A percentile compares a stretch with the other conserved stretches of the same genome.
These are phyloP conservation scores for Daktulosphaira vitifoliae DNA, from an alignment of 1,140 invertebrate species.

Conservation along the genomic window DNA sequence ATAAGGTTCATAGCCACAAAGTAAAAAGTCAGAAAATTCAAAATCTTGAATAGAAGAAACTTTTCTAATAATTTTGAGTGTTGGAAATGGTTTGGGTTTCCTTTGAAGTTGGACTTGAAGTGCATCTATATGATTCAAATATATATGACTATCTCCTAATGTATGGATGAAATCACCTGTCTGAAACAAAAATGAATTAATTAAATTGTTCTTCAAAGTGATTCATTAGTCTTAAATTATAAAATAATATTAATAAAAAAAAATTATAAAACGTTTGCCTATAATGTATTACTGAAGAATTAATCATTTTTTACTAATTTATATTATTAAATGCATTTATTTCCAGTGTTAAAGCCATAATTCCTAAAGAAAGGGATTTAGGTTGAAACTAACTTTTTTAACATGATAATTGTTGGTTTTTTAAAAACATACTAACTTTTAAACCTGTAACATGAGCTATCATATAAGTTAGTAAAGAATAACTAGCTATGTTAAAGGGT, in stretches of 20 bases:
- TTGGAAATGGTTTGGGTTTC: conserved; percentile 74
- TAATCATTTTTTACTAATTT: too few species aligned
- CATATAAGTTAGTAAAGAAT: conserved; percentile 90
- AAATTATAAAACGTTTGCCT: too few species aligned
- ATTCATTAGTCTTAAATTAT: too few species aligned
- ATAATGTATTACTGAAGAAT: too few species aligned
- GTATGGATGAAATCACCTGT: conserved; percentile 94
- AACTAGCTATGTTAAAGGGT: conserved; percentile 98
- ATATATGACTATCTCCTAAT: conserved; percentile 94
- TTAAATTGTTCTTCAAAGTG: too few species aligned
- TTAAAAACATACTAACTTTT: conserved; percentile 55
- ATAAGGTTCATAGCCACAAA: conserved; percentile 82
- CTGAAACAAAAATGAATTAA: too few species aligned
- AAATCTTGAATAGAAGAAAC: conserved; percentile 83
- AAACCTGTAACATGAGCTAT: conserved; percentile 88
- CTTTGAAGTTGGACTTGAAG: conserved; percentile 76
- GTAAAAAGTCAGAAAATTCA: conserved; percentile 75
- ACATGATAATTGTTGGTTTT: too few species aligned
- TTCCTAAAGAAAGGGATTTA: too few species aligned
- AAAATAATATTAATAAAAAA: too few species aligned
- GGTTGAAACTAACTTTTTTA: too few species aligned
- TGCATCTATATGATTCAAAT: conserved; percentile 82
- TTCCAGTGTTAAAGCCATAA: too few species aligned
- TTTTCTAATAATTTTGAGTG: conserved; percentile 59
- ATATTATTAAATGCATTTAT: too few species aligned